These are phyloP conservation scores for Oreonectes daqikongensis DNA, from an alignment of 2,797 vertebrate species.

Conservation along the genomic window DNA sequence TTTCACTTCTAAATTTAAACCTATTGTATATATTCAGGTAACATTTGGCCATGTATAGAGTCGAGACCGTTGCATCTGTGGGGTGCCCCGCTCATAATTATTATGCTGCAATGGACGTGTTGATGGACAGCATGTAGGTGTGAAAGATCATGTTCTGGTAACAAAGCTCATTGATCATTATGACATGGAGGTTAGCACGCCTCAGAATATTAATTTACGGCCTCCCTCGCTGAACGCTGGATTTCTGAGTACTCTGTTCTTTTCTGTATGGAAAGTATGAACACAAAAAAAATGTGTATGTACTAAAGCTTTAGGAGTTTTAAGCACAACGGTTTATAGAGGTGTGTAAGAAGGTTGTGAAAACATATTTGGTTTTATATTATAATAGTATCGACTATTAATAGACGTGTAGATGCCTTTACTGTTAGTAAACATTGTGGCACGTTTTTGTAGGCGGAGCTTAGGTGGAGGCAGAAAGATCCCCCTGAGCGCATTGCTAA, in stretches of 20 bases:
- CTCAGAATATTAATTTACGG: constrained; percentile 42
- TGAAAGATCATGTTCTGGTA: constrained; percentile 49
- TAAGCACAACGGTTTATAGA: no score
- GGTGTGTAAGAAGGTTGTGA: no score
- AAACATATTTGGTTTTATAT: no score
- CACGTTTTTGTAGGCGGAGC: no score
- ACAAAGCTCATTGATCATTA: constrained; percentile 51
- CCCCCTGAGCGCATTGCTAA: no score
- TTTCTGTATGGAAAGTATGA: not conserved
- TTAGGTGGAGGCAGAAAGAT: no score
- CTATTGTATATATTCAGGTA: constrained; percentile 3
- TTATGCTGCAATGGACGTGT: constrained; percentile 24
- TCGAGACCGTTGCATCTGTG: constrained; percentile 3
- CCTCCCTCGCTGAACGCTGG: not conserved
- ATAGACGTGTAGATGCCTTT: no score
- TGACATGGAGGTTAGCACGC: constrained; percentile 15
- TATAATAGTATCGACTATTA: no score
- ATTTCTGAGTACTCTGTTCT: not conserved
- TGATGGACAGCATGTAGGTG: constrained; percentile 52
- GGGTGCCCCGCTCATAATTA: constrained; percentile 23
- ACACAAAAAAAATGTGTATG: not conserved
- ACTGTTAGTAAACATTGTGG: no score
- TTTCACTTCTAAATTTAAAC: not conserved
- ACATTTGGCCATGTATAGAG: constrained; percentile 3
- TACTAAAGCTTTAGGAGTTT: no score